Evolutionary conservation across 2,888 invertebrate species (phyloP), one percentile per base, ranked within the genome.

Genomic region (Xestobium rufovillosum): DNA sequence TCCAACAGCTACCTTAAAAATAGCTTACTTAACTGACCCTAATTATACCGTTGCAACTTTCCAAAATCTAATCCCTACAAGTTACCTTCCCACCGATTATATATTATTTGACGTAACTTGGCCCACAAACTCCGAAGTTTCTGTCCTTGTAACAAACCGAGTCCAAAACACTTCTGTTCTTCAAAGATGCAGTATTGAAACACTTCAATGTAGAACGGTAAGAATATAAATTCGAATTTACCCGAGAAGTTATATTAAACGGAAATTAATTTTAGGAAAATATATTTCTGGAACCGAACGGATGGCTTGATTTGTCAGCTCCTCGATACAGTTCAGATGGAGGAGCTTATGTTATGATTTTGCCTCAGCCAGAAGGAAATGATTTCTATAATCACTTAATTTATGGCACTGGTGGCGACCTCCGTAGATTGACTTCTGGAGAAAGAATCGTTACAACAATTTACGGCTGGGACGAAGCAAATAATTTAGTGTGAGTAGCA

Each of bases 101-200:
- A 73, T 86, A 32, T 59, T 86, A 9, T 78, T 74, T 36, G 71
- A 73, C 41, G 82, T 91, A 0, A 70, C 70, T 16, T 94, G 92
- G 92, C 73, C 79, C 10, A 75, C 76, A 14, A 70, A 76, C 34
- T 63, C 72, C 1, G 73, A 77, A 15, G 58, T 92, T 1, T 65
- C 78, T 1, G 80, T 84, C 1, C 73, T 83, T 3, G 91, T 91
- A 83, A 69, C 88, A 36, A 92, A 92, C 61, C 73, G 95, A 34
- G 73, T 85, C 14, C 95, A 96, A 63, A 94, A 80, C 57, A 53
- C 75, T 33, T 53, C 52, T 10, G 30, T 49, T 4, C 39, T 52
- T 3, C 40, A 52, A 4, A 47, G 53, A 31, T 57, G 57, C 34
- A 27, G 10, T 4, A 16, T 47, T 29, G 38, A 43, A n/a, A n/a